Base-by-base conservation (phyloP, 2,113 vertebrate genomes). In the Rhodinocichla rosea region DNA sequence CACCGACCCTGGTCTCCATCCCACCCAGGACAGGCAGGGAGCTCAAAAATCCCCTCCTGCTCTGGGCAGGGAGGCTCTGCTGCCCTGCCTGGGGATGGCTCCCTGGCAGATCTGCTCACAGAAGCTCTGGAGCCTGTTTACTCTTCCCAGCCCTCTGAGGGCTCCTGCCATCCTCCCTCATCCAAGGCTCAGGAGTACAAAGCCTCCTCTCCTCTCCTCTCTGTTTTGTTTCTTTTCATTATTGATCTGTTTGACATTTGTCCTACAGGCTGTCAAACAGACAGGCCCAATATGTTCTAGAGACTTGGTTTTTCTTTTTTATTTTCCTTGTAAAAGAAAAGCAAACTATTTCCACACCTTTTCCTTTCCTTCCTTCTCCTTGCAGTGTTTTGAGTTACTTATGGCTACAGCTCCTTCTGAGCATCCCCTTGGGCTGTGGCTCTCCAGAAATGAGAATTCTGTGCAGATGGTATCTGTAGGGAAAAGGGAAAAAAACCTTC, bases 381-480 rank as follows among this genome's bases (percentile, higher is more conserved):
- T 79, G 15, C 69, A 84, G 15, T 52, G 15, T 50, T 85, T 85
- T 83, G 60, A 47, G 64, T 95, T 92, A 55, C 76, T 92, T 90
- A 92, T 52, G 32, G 10, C 86, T 93, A 11, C 80, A 60, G 83
- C 76, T 83, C 80, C 87, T 80, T 91, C n/a, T 23, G 82, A 94
- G 92, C 82, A 83, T 94, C 79, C 94, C 91, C 55, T 21, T 92
- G 87, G 93, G 91, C 78, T 65, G 85, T 32, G 27, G 62, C 79
- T 95, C 82, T 93, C 92, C 74, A 94, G 84, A 90, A 94, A 95
- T 88, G 71, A 95, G 87, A 69, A 22, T 94, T 64, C 52, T 86
- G 71, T 69, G 55, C 79, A 92, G 92, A 67, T 93, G 91, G 55
- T 67, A 19, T 91, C 95, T 89, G 68, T 28, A 84, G 89, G 75